Conservation (phyloP, 2,888 invertebrate genomes). For the Dicyrtomina minuta region DNA sequence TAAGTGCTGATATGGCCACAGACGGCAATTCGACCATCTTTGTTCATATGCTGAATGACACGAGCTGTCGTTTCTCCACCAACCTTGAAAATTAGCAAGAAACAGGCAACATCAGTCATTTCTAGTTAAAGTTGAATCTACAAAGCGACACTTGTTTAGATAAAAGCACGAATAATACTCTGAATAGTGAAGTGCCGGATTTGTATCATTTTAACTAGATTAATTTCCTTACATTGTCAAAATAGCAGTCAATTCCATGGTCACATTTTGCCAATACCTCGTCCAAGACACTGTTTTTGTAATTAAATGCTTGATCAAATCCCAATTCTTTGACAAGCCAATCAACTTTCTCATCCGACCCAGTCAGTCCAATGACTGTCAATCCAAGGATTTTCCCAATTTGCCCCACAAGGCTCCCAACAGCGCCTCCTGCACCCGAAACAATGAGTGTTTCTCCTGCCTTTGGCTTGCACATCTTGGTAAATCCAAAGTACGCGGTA, state of each 20-base stretch:
- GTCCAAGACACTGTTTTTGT: conserved; percentile 64
- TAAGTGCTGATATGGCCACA: conserved; percentile 69
- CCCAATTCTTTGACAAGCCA: conserved; percentile 66
- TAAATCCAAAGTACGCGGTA: conserved; percentile 74
- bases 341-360: conserved; percentile 69
- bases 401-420: conserved; percentile 76
- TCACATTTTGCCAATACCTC: conserved; percentile 64
- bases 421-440: conserved; percentile 61
- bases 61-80: conserved; percentile 66
- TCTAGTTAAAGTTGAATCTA: too few species aligned
- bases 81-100: conserved; percentile 59
- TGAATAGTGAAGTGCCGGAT: too few species aligned
- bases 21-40: conserved; percentile 64
- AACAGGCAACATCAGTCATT: too few species aligned
- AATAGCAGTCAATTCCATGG: conserved; percentile 73
- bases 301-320: conserved; percentile 71
- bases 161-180: too few species aligned
- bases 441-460: conserved; percentile 72
- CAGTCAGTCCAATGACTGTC: conserved; percentile 70
- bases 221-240: conserved; percentile 67
- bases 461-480: conserved; percentile 71
- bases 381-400: conserved; percentile 73
- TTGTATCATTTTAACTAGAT: conserved; percentile 57
- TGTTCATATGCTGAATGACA: conserved; percentile 66
- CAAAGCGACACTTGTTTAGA: too few species aligned